Base-by-base conservation (phyloP, 2,113 vertebrate genomes). In the Sebastes fasciatus region DNA sequence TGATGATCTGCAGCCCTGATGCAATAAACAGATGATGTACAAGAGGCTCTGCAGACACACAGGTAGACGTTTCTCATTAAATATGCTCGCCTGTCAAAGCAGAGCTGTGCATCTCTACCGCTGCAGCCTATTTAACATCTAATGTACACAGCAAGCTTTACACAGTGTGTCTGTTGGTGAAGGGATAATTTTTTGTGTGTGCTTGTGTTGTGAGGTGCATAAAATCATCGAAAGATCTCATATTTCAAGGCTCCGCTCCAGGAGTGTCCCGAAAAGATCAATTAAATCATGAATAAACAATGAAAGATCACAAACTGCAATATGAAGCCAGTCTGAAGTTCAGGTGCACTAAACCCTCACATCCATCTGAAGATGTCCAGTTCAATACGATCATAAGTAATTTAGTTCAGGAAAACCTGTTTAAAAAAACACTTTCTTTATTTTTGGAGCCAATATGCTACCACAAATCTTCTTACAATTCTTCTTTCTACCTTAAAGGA, bases 271-370 rank as follows among this genome's bases (percentile, higher is more conserved):
- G 8, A 83, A 86, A 71, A 71, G 68, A 90, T 91, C 85, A 88
- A 91, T 94, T 55, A 49, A 73, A 42, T 81, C 80, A 84, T 90
- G 73, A 93, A 92, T 93, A 91, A 90, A 86, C 54, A 80, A 92
- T 88, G 81, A 88, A 77, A 80, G 61, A 78, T 88, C 75, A 40
- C 77, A 80, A 85, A 68, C 51, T 60, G 77, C 73, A 71, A 84
- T 68, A 23, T 17, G 67, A 81, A 74, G 67, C 70, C 48, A 43
- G 34, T 73, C 14, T 51, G 23, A 71, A 67, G 63, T 60, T 14
- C 67, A 75, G 68, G 63, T 57, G 48, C 66, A 66, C 60, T 75
- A 17, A 61, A 73, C 23, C 43, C 8, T 67, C 2, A 23, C 63
- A 62, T 26, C 69, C 16, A 13, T 86, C 49, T 19, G 21, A 21